phyloP scores from a whole-genome alignment of 2,797 vertebrate species.

The Columba guinea region DNA sequence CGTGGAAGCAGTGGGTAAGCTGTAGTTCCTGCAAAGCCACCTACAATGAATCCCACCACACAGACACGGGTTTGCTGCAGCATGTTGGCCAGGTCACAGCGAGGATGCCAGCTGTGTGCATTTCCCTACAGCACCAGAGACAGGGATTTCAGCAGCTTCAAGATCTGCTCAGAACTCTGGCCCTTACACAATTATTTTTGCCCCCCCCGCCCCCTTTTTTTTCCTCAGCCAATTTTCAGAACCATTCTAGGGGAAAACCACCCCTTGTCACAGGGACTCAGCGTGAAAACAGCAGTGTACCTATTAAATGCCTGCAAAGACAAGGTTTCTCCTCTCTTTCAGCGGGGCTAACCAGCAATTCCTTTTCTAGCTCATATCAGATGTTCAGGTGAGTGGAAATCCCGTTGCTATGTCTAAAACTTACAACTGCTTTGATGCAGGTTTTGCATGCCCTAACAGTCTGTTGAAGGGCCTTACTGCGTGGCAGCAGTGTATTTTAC shows the following conservation, averaged over 20 bases:
- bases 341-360: neutral
- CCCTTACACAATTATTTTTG: neutral
- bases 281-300: neutral
- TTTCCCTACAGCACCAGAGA: neutral
- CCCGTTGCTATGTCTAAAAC: neutral
- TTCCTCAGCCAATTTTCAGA: neutral
- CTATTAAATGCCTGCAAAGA: neutral
- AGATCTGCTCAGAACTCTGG: neutral
- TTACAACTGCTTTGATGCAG: neutral
- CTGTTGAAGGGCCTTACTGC: neutral
- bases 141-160: neutral
- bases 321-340: neutral
- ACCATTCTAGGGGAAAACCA: conserved; percentile 8
- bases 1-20: neutral
- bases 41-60: neutral
- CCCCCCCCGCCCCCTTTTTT: neutral
- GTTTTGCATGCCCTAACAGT: neutral
- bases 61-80: neutral
- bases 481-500: neutral
- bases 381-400: neutral
- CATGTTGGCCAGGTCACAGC: neutral
- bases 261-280: accelerated
- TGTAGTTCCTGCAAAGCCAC: neutral
- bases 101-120: neutral
- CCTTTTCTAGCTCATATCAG: neutral